A percentile compares a stretch with the other conserved stretches of the same genome.
Evolutionary conservation across 2,888 invertebrate genomes (phyloP).

Genomic region (Microctonus aethiopoides): DNA sequence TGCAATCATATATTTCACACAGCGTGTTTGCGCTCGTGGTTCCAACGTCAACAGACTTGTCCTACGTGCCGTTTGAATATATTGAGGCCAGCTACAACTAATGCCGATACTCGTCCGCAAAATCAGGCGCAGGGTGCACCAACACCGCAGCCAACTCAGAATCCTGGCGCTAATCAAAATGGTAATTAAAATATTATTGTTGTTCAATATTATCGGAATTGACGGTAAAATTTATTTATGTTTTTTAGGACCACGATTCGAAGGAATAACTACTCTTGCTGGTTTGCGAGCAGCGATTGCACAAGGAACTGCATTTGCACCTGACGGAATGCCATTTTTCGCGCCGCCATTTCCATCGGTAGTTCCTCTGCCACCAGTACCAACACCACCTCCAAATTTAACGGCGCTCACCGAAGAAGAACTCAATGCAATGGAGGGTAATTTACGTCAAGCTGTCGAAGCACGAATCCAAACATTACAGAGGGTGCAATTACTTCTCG

Average conservation of each 20-base stretch:
- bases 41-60: conserved; percentile 99
- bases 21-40: conserved; percentile 97
- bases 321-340: conserved; percentile 64
- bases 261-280: background rate
- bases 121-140: conserved; percentile 59
- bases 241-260: conserved; percentile 15
- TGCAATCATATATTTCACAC: conserved; percentile 99
- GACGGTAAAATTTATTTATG: background rate
- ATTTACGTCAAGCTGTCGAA: conserved; percentile 87
- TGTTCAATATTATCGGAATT: background rate
- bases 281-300: conserved; percentile 31
- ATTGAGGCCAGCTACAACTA: conserved; percentile 65
- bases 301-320: conserved; percentile 44
- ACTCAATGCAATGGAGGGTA: conserved; percentile 88
- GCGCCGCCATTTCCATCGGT: conserved; percentile 71
- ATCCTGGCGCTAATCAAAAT: conserved; percentile 44
- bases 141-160: conserved; percentile 52
- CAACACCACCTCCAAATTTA: conserved; percentile 81
- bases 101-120: conserved; percentile 54
- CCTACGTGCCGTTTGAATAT: conserved; percentile 97
- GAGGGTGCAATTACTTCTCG: conserved; percentile 89
- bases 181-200: conserved; percentile 13
- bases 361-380: conserved; percentile 75
- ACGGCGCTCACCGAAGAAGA: conserved; percentile 84
- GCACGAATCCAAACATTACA: conserved; percentile 86